Evolutionary conservation across 2,888 invertebrate species (phyloP).

Genomic region (Oscheius sp.): DNA sequence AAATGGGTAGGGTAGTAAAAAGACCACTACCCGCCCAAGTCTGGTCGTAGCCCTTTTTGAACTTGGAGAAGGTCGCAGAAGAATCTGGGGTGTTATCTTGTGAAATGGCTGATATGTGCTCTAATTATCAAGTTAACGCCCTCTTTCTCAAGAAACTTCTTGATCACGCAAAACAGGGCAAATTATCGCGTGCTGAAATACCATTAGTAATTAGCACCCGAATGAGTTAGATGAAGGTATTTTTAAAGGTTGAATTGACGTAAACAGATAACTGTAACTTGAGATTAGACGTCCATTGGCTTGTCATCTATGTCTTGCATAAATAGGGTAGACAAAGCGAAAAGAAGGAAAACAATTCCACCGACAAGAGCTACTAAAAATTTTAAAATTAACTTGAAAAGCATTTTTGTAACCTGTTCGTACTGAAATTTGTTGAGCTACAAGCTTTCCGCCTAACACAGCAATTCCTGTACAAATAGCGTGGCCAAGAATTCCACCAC

Average conservation of each 20-base stretch:
- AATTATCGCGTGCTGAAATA: conserved; percentile 88
- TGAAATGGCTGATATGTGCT: conserved; percentile 81
- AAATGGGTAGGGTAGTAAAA: no score
- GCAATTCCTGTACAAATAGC: conserved; percentile 94
- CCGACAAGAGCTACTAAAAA: conserved; percentile 88
- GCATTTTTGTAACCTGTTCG: conserved; percentile 81
- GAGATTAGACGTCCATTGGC: conserved; percentile 13
- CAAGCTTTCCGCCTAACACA: conserved; percentile 92
- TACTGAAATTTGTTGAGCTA: conserved; percentile 95
- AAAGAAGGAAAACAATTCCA: conserved; percentile 90
- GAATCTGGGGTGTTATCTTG: conserved; percentile 70
- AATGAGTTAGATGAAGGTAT: no score
- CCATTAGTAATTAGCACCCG: conserved; percentile 87
- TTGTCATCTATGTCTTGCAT: conserved; percentile 75
- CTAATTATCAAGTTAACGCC: conserved; percentile 79
- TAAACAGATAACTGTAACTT: no score
- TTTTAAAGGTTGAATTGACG: no score
- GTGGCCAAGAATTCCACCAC: conserved; percentile 93
- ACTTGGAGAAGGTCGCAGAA: conserved; percentile 78
- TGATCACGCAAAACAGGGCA: conserved; percentile 74
- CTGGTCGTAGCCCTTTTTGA: no score
- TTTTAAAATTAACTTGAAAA: neutral
- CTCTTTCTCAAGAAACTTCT: conserved; percentile 82
- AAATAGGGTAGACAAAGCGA: conserved; percentile 89
- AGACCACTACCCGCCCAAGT: no score